Evolutionary conservation across 1,140 invertebrate species (phyloP), one percentile per base, ranked within the genome.

Genomic region (Drosophila neocordata): DNA sequence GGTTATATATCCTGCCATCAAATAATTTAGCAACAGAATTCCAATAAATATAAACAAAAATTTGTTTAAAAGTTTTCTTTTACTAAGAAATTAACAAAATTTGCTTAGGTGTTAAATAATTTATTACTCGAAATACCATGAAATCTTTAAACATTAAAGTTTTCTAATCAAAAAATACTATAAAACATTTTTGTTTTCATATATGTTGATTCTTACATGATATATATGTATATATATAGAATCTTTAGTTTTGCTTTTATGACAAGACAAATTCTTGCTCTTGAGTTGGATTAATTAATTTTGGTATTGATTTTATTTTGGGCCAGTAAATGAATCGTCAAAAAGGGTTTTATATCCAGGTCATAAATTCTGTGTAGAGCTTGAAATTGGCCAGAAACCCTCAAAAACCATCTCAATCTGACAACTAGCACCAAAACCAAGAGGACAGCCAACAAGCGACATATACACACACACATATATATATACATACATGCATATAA

Each of bases 341-440:
- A 48, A 78, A 87, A 75, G 70, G 78, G 82, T 73, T 87, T 81
- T 78, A 78, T 69, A 63, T 52, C 31, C 31, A 51, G 70, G 82
- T 82, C 82, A 73, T 88, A 88, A 88, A 88, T 60, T 62, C 56
- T 35, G 8, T 59, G 15, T 12, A 60, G 64, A 59, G 63, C 73
- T 74, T 63, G 31, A 66, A 69, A 59, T 53, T 62, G 58, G 61
- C 57, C 51, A 48, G 41, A n/a, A 48, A 18, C 41, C 41, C 41
- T 48, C 41, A 48, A 48, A 48, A 48, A 48, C 41, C 41, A 48
- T 48, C 15, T 48, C 41, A 48, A 48, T 48, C 41, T 48, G 69
- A 75, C 79, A 63, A 73, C 63, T 65, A 73, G 58, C 12, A 31
- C 24, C 7, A 38, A 61, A 24, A 48, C 4, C 35, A 27, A 18